Base-by-base conservation (phyloP, 2,888 invertebrate species). In the Muschampia plurimacula region DNA sequence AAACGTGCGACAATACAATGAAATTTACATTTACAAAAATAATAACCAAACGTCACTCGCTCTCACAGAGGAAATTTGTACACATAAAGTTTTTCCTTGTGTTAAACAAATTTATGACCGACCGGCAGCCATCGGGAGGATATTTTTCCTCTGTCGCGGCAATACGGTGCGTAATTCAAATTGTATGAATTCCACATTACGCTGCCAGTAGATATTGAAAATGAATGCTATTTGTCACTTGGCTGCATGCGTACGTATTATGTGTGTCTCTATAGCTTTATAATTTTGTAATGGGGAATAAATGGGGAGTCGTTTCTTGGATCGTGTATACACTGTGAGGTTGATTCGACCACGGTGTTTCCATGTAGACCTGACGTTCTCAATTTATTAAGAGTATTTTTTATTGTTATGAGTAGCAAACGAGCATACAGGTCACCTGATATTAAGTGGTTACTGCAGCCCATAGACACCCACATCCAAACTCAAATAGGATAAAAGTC, bases 161-260 rank as follows among this genome's bases (percentile, higher is more conserved):
- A 78, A 77, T 75, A 74, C 72, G 78, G 77, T 67, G 57, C 76
- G 75, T 75, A 75, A 78, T 77, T 77, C 74, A 75, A 75, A 78
- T 78, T 77, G 74, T 77, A 79, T 78, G 76, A 75, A 77, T 79
- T 74, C 74, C 75, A 73, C 73, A 72, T 77, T 78, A 77, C 74
- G 63, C 13, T 67, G 59, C 69, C 67, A 65, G 66, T n/a, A 67
- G 72, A 74, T 75, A 78, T 76, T 75, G 74, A 67, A 74, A 74
- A 75, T 77, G 75, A 70, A 74, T 67, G 64, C 60, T 39, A 52
- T 52, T 66, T 66, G 66, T 60, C 52, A 60, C 28, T 13, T 22
- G 12, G 36, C 7, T 46, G 46, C 55, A 28, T 55, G 55, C 55
- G 15, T 52, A 12, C 12, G 44, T 46, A 12, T 46, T 44, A 65